Base-by-base conservation (phyloP, 2,888 invertebrate species). In the Amphipoea lucens region DNA sequence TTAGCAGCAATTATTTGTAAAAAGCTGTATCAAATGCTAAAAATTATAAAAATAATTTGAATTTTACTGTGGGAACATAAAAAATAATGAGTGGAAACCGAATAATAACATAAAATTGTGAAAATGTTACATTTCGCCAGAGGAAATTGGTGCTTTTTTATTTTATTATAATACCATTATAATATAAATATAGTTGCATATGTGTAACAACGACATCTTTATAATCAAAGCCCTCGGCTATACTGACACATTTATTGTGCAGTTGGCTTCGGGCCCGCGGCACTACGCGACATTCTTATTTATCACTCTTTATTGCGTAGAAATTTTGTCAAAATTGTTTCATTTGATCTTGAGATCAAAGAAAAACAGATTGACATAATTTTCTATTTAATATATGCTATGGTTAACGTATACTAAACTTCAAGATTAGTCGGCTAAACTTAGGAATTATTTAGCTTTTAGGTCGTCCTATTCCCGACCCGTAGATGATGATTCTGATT, bases 201-300 rank as follows among this genome's bases (percentile, higher is more conserved):
- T 83, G 81, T 85, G 84, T 87, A 86, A 90, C 84, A 87, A 85
- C 83, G 87, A 83, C 84, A 86, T 80, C 63, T 88, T 88, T 86
- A 86, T 88, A 88, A 86, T 88, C 89, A 87, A 88, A 89, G 88
- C 88, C 85, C 79, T 84, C 76, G 82, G 86, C 66, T 79, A 81
- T 85, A 89, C 84, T 89, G 89, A 89, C 89, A 89, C 89, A 89
- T 89, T 89, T 89, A 89, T 89, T 83, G 89, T 90, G 85, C 89
- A 85, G 82, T 90, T 89, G 88, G 90, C 89, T 78, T 66, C 78
- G 79, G 84, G 78, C 86, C 90, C 89, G 71, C 84, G 80, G 75
- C 81, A 67, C 83, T 81, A 80, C 81, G 79, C 77, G 71, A 20
- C 83, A 12, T 77, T 85, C 73, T 90, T 89, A 90, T 89, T 90